Evolutionary conservation across 2,888 invertebrate genomes (phyloP), one percentile per base, ranked within the genome.

Genomic region (Aethes cnicana): DNA sequence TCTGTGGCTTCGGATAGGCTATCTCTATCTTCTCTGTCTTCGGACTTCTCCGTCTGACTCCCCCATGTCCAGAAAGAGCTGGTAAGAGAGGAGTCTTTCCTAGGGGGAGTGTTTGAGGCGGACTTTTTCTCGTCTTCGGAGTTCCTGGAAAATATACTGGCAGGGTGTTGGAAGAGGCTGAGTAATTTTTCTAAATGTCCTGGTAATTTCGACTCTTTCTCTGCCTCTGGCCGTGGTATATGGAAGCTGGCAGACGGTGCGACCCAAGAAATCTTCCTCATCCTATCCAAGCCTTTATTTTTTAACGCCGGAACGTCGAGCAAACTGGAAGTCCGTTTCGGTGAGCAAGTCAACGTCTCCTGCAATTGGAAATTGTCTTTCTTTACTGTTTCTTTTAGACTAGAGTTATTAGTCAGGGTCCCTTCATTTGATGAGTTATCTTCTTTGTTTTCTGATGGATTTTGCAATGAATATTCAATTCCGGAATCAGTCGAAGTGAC

Each of bases 151-250:
- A 93, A 93, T 42, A 93, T 74, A 60, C 90, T 91, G 41, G 89
- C 87, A 0, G 93, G 92, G 68, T 92, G 91, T 58, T 93, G 92
- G 68, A 94, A 94, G 1, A 94, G 64, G 17, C 92, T 93, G 0
- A 94, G 67, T 2, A 94, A 72, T 66, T 92, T 93, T 56, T 94
- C 94, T 42, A 94, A 80, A 66, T 93, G 91, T 4, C 92, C 90
- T 0, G 92, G 91, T 9, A 81, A 48, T 55, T 90, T 90, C 0
- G 71, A 61, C 8, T 87, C 87, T 42, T 79, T 81, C 1, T 88
- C 87, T 1, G 68, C 63, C 4, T 88, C 85, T 1, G 74, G 74
- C 53, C 74, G 76, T 0, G 84, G 80, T 57, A 86, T 71, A 32
- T 84, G 78, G 61, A 87, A 83, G 54, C 85, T 81, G 1, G 87